Base-by-base conservation (phyloP, 2,113 vertebrate species). In the Onychorhynchus coronatus region DNA sequence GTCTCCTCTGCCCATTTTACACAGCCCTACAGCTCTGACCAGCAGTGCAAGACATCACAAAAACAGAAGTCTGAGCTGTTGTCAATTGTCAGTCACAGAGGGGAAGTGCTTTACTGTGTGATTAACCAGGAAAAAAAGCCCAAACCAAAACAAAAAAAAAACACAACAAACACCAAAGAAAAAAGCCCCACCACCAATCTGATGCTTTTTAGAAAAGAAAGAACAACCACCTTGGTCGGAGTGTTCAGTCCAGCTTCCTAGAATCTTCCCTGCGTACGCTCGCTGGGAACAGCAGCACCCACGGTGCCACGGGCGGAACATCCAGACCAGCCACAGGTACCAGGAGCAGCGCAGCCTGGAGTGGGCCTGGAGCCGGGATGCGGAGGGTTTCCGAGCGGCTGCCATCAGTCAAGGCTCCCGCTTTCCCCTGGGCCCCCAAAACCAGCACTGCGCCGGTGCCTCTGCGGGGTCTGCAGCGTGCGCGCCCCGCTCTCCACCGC, bases 241-340 rank as follows among this genome's bases (percentile, higher is more conserved):
- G 22, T 2, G 63, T 14, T 19, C 0, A 37, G 31, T 11, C 56
- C 53, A 2, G 9, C 17, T 28, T 19, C 12, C 3, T 8, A 37
- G 23, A 14, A 46, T 14, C 50, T 31, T 4, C 28, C 41, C 63
- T 9, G 9, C 1, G 83, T 11, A 6, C 41, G 5, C 53, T 30
- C 5, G 0, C 41, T 31, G 9, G 3, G 20, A 46, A 3, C 30
- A 28, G 4, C 31, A 66, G 3, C 19, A 25, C 1, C 3, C 25
- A 2, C 30, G 3, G 25, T 2, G 13, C n/a, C 9, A 5, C 0
- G 5, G 52, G 14, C 35, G 19, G 44, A 2, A 5, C 5, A 5
- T 20, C 0, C 3, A 12, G 5, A 6, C 28, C 53, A 12, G 44
- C 3, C 11, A 4, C 28, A 14, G 53, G 28, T 2, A 11, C 14